phyloP scores from a whole-genome alignment of 2,888 invertebrate species.

The Drosophila kanekoi region DNA sequence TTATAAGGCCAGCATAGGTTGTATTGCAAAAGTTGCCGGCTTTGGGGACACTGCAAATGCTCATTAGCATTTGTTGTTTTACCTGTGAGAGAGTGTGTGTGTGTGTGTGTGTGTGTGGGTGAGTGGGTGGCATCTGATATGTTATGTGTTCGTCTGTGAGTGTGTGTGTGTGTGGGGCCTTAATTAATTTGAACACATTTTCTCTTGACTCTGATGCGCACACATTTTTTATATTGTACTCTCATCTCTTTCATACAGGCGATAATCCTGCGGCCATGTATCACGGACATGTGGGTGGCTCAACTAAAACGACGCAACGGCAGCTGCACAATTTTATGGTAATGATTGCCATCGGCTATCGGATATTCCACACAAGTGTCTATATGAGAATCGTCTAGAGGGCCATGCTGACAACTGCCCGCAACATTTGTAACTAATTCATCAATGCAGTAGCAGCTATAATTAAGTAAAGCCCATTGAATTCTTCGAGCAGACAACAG shows the following conservation, averaged over 20 bases:
- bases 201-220: conserved; percentile 46
- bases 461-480: conserved; percentile 30
- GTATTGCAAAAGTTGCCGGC: conserved; percentile 19
- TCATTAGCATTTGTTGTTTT: conserved; percentile 71
- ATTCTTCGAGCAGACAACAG: conserved; percentile 21
- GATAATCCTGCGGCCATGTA: conserved; percentile 94
- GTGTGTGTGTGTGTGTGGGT: background rate
- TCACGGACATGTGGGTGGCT: conserved; percentile 85
- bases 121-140: background rate
- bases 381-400: conserved; percentile 80
- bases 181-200: conserved; percentile 76
- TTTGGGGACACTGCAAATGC: conserved; percentile 58
- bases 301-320: conserved; percentile 84
- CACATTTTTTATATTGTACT: background rate
- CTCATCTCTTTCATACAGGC: conserved; percentile 86
- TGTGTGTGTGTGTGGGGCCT: conserved; percentile 27
- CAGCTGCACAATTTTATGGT: conserved; percentile 82
- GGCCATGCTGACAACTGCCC: background rate
- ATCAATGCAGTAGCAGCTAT: conserved; percentile 34
- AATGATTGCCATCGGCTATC: conserved; percentile 81
- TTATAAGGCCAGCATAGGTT: conserved; percentile 66
- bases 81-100: conserved; percentile 23
- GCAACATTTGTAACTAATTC: conserved; percentile 55
- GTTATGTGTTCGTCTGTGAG: background rate
- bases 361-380: conserved; percentile 81